phyloP scores from a whole-genome alignment of 2,888 invertebrate genomes.

The Amiota communis region DNA sequence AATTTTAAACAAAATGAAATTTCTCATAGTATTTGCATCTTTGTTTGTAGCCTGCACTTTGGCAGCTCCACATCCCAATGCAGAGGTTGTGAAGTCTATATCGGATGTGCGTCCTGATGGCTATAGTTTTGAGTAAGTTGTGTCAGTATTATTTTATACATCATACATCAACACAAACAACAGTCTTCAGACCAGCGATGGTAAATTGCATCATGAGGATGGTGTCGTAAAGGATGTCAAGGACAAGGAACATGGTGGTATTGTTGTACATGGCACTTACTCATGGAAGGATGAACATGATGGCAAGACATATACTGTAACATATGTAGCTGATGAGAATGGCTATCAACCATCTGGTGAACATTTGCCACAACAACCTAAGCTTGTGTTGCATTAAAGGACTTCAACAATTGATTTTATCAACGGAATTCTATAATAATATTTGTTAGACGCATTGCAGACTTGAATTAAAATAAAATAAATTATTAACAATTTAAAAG shows the following conservation, averaged over 20 bases:
- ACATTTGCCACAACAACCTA: constrained; percentile 37
- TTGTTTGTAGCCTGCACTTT: constrained; percentile 59
- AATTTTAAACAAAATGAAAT: constrained; percentile 53
- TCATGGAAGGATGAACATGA: constrained; percentile 46
- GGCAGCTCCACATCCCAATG: constrained; percentile 69
- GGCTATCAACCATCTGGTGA: constrained; percentile 46
- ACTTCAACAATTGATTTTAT: too few relatives aligned
- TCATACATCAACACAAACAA: too few relatives aligned
- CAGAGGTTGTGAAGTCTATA: constrained; percentile 75
- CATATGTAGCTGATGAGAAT: constrained; percentile 53
- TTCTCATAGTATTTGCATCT: constrained; percentile 69
- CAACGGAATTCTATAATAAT: too few relatives aligned
- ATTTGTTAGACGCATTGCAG: too few relatives aligned
- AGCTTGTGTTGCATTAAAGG: too few relatives aligned
- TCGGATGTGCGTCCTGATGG: constrained; percentile 75
- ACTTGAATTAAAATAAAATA: too few relatives aligned
- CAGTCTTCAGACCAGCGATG: constrained; percentile 54
- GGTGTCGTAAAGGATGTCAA: constrained; percentile 62
- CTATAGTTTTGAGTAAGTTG: constrained; percentile 73
- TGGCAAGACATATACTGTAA: constrained; percentile 50
- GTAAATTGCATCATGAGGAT: constrained; percentile 44
- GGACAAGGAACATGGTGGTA: constrained; percentile 58
- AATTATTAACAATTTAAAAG: too few relatives aligned
- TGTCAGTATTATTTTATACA: too few relatives aligned
- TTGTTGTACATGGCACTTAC: constrained; percentile 51